A percentile compares a stretch with the other conserved stretches of the same genome.
Evolutionary conservation across 2,888 invertebrate genomes (phyloP).

Genomic region (Euzetes globulus): DNA sequence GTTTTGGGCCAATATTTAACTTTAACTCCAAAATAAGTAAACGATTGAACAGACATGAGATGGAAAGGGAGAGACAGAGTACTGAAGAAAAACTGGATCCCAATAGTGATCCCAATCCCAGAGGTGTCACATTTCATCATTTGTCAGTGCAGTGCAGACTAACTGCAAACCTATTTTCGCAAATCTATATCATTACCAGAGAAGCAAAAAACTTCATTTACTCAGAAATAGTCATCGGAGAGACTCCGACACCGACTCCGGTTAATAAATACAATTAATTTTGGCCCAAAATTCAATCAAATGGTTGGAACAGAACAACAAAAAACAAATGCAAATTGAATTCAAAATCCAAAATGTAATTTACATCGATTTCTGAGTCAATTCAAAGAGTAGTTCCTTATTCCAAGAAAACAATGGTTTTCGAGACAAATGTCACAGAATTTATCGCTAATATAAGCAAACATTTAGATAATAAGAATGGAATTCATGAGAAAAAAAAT

Average conservation of each 20-base stretch:
- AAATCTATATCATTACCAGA: neutral
- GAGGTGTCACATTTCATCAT: conserved; percentile 28
- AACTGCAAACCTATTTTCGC: conserved; percentile 16
- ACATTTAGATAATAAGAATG: neutral
- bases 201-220: neutral
- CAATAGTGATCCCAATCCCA: conserved; percentile 14
- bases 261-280: neutral
- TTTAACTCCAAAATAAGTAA: neutral
- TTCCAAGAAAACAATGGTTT: too few relatives aligned
- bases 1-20: conserved; percentile 6
- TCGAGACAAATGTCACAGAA: neutral
- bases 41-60: neutral
- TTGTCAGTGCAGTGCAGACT: neutral
- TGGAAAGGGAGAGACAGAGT: neutral
- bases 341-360: neutral
- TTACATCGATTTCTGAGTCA: too few relatives aligned
- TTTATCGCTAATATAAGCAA: neutral
- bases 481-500: conserved; percentile 1
- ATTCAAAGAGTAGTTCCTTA: too few relatives aligned
- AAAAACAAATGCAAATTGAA: neutral
- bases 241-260: neutral
- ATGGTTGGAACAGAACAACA: neutral
- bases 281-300: neutral
- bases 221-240: neutral
- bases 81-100: neutral